Base-by-base conservation (phyloP, 2,888 invertebrate genomes). In the Polymixis flavicincta region DNA sequence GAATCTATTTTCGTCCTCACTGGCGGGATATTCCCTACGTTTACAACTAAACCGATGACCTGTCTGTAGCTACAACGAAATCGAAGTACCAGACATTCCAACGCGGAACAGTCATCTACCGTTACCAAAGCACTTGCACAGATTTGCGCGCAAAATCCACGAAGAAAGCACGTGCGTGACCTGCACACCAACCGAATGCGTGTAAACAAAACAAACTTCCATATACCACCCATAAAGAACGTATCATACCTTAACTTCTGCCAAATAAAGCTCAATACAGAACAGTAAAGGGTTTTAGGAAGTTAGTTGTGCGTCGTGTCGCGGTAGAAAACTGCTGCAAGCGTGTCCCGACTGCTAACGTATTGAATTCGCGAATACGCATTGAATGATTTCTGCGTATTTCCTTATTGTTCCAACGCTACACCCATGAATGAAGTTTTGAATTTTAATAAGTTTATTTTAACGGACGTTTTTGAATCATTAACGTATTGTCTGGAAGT, bases 111-210 rank as follows among this genome's bases (percentile, higher is more conserved):
- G 91, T 89, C 91, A 90, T 91, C 92, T 93, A 95, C 96, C 96
- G 96, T 96, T 96, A 96, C 89, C 85, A 85, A 90, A 90, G 89
- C 92, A 89, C 91, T 93, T 91, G 93, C 91, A 88, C 90, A 93
- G 94, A 94, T 95, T 95, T 93, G 95, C 95, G 94, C 94, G 95
- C 95, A 94, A 96, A 95, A 95, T 94, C 90, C 93, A 92, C 93
- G 94, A 96, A 95, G 96, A 96, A 96, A 96, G 96, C 95, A 93
- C 89, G 93, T 92, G 92, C 96, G 95, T 96, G 96, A 95, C 93
- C 89, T 78, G 92, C 91, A 92, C 96, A 88, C 92, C 86, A 92
- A 95, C 90, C 85, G 85, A 85, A 91, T 89, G 92, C 92, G 91
- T 93, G 91, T 89, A 91, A 85, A 85, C 82, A 87, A 78, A 65